Evolutionary conservation across 2,797 vertebrate genomes (phyloP).

Genomic region (Sandelia bainsii): DNA sequence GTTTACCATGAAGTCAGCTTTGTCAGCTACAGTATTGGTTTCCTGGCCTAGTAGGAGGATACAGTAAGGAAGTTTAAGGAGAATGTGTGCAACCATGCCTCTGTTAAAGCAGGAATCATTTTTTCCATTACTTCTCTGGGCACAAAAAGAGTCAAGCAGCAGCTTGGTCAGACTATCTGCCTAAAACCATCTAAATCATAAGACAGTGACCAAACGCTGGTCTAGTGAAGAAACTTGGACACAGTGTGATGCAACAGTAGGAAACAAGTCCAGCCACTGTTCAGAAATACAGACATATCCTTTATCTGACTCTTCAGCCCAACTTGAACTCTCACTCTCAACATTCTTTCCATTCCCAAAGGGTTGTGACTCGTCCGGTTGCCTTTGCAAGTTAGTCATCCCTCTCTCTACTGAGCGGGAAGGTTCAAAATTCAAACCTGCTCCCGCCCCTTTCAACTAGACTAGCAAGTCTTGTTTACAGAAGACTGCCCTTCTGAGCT

Average conservation of each 20-base stretch:
- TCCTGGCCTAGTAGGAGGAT: constrained; percentile 27
- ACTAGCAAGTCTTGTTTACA: constrained; percentile 57
- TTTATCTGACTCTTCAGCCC: constrained; percentile 61
- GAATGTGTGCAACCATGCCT: constrained; percentile 65
- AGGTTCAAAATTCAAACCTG: constrained; percentile 80
- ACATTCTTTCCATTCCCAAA: constrained; percentile 81
- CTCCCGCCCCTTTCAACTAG: constrained; percentile 58
- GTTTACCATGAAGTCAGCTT: constrained; percentile 33
- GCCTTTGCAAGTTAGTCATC: constrained; percentile 50
- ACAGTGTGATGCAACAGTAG: constrained; percentile 4
- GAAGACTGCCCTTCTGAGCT: not conserved
- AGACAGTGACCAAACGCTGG: constrained; percentile 29
- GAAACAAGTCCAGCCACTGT: constrained; percentile 47
- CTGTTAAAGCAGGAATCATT: constrained; percentile 31
- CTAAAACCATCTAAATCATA: constrained; percentile 33
- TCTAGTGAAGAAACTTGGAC: constrained; percentile 15
- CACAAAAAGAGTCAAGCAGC: constrained; percentile 8
- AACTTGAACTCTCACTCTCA: constrained; percentile 51
- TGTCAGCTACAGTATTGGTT: constrained; percentile 33
- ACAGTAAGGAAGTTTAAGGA: constrained; percentile 45
- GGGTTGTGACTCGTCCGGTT: constrained; percentile 53
- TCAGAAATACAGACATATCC: constrained; percentile 66
- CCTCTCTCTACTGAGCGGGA: constrained; percentile 70
- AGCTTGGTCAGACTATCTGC: not conserved
- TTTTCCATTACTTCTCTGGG: constrained; percentile 32